Base-by-base conservation (phyloP, 1,140 invertebrate genomes). In the Pseudachorutes palmiensis region DNA sequence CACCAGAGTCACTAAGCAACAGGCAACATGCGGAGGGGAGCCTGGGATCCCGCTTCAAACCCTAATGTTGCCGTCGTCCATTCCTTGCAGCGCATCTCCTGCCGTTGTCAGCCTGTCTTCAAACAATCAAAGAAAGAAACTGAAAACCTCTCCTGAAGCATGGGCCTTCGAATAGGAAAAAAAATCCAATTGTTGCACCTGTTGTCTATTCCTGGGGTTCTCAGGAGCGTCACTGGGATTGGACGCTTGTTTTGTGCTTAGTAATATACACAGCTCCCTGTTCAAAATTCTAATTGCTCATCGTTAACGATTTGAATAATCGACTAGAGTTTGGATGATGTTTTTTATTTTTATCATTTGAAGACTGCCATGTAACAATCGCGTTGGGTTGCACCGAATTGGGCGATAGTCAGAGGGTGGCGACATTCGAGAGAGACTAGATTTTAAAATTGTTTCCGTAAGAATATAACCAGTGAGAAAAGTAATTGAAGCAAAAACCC, bases 121-220 rank as follows among this genome's bases (percentile, higher is more conserved):
- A 9, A 55, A 55, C 51, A 55, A 55, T 55, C 51, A 55, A 55
- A 26, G 51, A 55, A 55, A 14, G 51, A 55, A 55, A 55, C 51
- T 55, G 51, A 55, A 55, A 55, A 55, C 3, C 3, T 16, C 12
- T 22, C 12, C 5, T 5, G 5, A 16, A 22, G 5, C 12, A 12
- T 26, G 14, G 24, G 51, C 5, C 24, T 19, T 5, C 14, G 5
- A 12, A 24, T 9, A 19, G 24, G 24, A 5, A 12, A 5, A 12
- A 55, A 24, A 55, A 55, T 19, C 51, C 24, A 45, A 45, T 55
- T 55, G 51, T 55, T 55, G 5, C 51, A 55, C 51, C 51, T 55
- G 51, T 55, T 55, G 51, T 55, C 51, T 55, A 55, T 55, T 55
- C 51, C 24, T 12, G 51, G 51, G 24, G 12, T 55, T 55, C 51